phyloP scores from a whole-genome alignment of 2,797 vertebrate species.

The Rhinoraja longicauda region DNA sequence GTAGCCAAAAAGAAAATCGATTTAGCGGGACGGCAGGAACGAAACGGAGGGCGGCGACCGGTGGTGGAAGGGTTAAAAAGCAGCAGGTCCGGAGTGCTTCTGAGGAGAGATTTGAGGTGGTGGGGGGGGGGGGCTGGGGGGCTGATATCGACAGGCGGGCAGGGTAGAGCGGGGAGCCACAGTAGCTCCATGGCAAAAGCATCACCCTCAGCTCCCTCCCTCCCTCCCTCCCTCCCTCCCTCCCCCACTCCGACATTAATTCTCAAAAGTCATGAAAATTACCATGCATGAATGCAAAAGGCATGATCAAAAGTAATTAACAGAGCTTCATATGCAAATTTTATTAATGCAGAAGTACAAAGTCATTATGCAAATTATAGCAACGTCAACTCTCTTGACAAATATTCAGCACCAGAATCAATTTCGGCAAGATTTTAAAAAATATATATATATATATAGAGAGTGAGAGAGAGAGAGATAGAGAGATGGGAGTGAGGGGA shows the following conservation, averaged over 20 bases:
- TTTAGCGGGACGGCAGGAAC: too few species aligned
- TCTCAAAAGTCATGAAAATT: constrained; percentile 99
- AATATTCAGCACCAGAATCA: constrained; percentile 93
- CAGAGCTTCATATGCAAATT: constrained; percentile 99
- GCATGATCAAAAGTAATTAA: constrained; percentile 99
- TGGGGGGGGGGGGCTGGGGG: background rate
- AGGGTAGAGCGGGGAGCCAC: background rate
- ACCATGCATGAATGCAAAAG: constrained; percentile 99
- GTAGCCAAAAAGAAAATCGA: background rate
- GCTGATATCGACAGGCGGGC: background rate
- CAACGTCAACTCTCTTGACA: constrained; percentile 98
- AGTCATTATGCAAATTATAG: constrained; percentile 99
- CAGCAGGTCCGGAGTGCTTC: background rate
- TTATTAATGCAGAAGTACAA: constrained; percentile 99
- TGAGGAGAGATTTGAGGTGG: background rate
- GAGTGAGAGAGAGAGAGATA: too few species aligned
- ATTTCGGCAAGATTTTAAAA: constrained; percentile 73
- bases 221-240: constrained; percentile 67
- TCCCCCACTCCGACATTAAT: constrained; percentile 90
- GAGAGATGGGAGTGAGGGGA: constrained; percentile 46
- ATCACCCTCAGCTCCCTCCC: constrained; percentile 51
- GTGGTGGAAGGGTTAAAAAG: constrained; percentile 19
- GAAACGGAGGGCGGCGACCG: too few species aligned
- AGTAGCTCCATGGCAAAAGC: constrained; percentile 10
- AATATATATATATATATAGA: constrained; percentile 56